Conservation (phyloP, 2,888 invertebrate genomes). For the Orchesellides sinensis region DNA sequence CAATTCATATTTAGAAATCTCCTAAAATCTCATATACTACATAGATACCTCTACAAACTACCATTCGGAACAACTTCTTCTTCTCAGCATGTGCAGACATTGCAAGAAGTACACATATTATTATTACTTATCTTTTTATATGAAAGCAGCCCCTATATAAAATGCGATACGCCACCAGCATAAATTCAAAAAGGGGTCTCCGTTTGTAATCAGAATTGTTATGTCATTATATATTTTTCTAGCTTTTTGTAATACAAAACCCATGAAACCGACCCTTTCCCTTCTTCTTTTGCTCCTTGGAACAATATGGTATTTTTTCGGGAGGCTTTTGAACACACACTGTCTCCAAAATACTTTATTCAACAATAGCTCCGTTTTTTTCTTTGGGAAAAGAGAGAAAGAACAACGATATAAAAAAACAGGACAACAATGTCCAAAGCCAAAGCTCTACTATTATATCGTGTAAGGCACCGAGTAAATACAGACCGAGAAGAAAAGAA, state of each 20-base stretch:
- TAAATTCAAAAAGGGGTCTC: conserved; percentile 27
- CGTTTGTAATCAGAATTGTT: conserved; percentile 55
- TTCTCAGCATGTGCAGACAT: too few species aligned
- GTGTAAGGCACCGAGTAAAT: background rate
- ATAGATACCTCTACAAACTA: too few species aligned
- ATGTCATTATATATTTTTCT: conserved; percentile 55
- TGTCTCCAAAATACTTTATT: background rate
- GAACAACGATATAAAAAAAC: background rate
- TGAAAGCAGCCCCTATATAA: too few species aligned
- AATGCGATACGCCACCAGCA: conserved; percentile 14
- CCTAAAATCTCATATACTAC: too few species aligned
- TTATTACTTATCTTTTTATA: too few species aligned
- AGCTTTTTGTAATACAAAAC: conserved; percentile 41
- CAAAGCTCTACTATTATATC: background rate
- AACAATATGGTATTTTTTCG: conserved; percentile 54
- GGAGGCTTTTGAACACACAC: conserved; percentile 10
- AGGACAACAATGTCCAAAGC: background rate
- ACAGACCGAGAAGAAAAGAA: conserved; percentile 19
- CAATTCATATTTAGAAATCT: too few species aligned
- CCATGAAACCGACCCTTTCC: conserved; percentile 50
- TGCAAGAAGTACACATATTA: too few species aligned
- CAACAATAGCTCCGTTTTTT: background rate
- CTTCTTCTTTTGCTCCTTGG: conserved; percentile 40
- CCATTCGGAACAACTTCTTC: too few species aligned
- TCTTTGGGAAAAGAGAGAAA: background rate